phyloP scores from a whole-genome alignment of 2,888 invertebrate genomes.

The Alitta virens region DNA sequence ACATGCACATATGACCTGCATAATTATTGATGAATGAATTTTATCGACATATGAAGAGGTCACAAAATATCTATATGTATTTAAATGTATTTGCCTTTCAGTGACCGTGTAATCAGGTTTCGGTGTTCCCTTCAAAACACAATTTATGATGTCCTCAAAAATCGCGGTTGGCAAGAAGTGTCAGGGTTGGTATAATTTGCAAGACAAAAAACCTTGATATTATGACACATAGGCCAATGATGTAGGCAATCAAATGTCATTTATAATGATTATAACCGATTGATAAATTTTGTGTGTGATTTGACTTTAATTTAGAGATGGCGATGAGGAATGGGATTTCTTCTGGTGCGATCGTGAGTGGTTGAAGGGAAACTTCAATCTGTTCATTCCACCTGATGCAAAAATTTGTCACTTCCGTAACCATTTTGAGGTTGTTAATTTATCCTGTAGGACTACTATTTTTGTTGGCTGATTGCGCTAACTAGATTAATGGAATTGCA shows the following conservation, averaged over 20 bases:
- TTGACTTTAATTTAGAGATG: not conserved
- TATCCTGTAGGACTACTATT: too few species aligned
- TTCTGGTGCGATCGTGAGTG: not conserved
- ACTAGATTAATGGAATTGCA: too few species aligned
- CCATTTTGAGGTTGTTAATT: not conserved
- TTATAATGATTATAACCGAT: not conserved
- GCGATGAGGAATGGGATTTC: conserved; percentile 15
- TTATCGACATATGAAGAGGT: too few species aligned
- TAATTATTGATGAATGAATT: too few species aligned
- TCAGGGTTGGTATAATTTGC: conserved; percentile 43
- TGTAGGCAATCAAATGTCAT: too few species aligned
- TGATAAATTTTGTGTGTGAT: not conserved
- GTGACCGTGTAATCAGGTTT: conserved; percentile 43
- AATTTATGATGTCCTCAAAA: conserved; percentile 53
- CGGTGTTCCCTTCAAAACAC: conserved; percentile 55
- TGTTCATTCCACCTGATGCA: not conserved
- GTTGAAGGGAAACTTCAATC: not conserved
- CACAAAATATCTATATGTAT: too few species aligned
- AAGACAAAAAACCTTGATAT: too few species aligned
- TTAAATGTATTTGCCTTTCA: conserved; percentile 7
- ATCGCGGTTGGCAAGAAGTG: conserved; percentile 55
- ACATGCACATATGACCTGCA: too few species aligned
- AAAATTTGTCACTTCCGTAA: not conserved
- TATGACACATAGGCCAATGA: too few species aligned
- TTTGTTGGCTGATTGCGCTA: too few species aligned